phyloP scores from a whole-genome alignment of 2,113 vertebrate genomes.

The Cettia cetti region DNA sequence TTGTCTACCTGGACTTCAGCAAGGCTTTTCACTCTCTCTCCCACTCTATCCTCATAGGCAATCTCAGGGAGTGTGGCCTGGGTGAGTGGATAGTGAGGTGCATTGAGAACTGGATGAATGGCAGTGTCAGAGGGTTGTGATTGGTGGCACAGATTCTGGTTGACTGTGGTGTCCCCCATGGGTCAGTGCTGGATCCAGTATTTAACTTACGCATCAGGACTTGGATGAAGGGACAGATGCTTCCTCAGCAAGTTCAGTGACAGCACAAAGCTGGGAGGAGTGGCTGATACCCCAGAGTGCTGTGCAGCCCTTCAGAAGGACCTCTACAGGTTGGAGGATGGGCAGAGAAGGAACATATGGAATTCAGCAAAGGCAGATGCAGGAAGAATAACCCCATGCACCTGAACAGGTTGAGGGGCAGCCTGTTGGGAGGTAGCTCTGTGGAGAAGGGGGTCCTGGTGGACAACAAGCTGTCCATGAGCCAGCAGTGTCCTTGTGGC shows the following conservation, averaged over 20 bases:
- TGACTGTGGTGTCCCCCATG: not conserved
- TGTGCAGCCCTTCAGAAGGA: not conserved
- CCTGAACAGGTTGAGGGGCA: not conserved
- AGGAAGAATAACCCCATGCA: not conserved
- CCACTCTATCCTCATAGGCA: not conserved
- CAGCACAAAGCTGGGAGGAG: not conserved
- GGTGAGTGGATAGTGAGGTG: not conserved
- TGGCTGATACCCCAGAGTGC: not conserved
- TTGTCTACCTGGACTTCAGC: not conserved
- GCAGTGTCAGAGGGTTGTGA: not conserved
- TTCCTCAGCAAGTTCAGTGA: not conserved
- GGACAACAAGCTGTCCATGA: not conserved
- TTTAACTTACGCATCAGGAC: not conserved
- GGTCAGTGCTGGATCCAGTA: not conserved
- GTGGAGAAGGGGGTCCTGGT: not conserved
- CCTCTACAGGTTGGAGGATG: not conserved
- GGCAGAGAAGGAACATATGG: too few species aligned
- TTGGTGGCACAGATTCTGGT: not conserved
- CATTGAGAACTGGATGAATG: not conserved
- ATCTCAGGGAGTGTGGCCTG: not conserved
- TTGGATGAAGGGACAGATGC: not conserved
- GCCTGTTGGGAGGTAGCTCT: not conserved
- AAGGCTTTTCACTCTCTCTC: not conserved
- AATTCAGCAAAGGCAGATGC: not conserved
- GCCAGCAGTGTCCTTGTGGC: not conserved